Evolutionary conservation across 2,797 vertebrate genomes (phyloP).

Genomic region (Tragelaphus eurycerus): DNA sequence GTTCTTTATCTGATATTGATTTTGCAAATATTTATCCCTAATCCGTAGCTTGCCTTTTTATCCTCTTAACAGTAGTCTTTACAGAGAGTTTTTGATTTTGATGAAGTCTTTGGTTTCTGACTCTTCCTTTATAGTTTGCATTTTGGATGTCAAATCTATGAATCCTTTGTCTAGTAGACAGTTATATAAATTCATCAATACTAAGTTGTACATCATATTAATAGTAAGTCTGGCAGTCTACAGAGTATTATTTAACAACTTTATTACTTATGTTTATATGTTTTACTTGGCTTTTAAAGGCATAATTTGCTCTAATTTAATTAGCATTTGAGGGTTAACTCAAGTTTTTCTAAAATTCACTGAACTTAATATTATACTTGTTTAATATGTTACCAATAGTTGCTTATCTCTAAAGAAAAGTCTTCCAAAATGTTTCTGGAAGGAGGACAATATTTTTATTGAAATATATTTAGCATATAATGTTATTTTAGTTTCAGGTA

Average conservation of each 20-base stretch:
- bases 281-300: neutral
- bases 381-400: neutral
- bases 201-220: neutral
- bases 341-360: neutral
- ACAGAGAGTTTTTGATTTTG: neutral
- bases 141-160: neutral
- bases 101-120: neutral
- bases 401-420: neutral
- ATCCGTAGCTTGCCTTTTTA: neutral
- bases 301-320: neutral
- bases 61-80: neutral
- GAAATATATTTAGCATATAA: neutral
- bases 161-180: neutral
- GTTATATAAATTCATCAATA: neutral
- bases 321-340: neutral
- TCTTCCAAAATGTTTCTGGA: neutral
- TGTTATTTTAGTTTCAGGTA: neutral
- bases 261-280: neutral
- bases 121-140: neutral
- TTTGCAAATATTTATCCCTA: neutral
- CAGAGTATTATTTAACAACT: neutral
- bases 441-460: neutral
- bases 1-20: neutral
- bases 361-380: neutral
- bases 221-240: neutral